These are phyloP conservation scores for Datnioides undecimradiatus DNA, from an alignment of 2,113 vertebrate genomes.

Conservation along the genomic window DNA sequence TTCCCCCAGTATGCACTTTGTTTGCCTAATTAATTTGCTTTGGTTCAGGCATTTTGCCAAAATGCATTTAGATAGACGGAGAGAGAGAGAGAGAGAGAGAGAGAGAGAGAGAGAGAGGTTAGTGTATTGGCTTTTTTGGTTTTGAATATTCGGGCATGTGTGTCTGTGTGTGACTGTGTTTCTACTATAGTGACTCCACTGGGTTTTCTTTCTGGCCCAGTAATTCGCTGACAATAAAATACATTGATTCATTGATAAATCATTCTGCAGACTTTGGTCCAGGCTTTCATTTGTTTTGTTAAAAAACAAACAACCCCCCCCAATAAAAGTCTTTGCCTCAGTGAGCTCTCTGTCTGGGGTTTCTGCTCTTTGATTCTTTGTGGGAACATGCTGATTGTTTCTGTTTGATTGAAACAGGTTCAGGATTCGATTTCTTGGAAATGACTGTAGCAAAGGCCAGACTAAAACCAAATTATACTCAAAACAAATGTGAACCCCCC, in stretches of 20 bases:
- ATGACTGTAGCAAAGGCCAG: not conserved
- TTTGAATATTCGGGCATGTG: constrained; percentile 23
- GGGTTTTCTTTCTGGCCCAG: constrained; percentile 44
- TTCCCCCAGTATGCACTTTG: constrained; percentile 65
- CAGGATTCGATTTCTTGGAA: not conserved
- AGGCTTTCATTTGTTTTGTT: constrained; percentile 30
- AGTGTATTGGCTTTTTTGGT: not conserved
- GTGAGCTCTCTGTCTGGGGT: constrained; percentile 15
- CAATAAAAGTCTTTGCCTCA: not conserved
- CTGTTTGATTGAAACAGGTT: constrained; percentile 31
- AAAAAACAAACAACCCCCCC: not conserved
- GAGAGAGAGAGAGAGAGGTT: constrained; percentile 9
- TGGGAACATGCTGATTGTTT: constrained; percentile 33
- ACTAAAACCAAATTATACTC: constrained; percentile 22
- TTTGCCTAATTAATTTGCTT: constrained; percentile 73
- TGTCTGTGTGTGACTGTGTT: constrained; percentile 25
- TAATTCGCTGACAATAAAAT: constrained; percentile 42
- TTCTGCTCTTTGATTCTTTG: constrained; percentile 22
- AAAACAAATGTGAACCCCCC: not conserved
- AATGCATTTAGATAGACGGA: constrained; percentile 42
- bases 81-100: constrained; percentile 5
- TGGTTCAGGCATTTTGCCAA: constrained; percentile 58
- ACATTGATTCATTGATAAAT: constrained; percentile 37
- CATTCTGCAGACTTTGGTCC: constrained; percentile 24
- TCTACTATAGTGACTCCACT: constrained; percentile 7